Evolutionary conservation across 2,797 vertebrate species (phyloP).

Genomic region (Cebuella pygmaea): DNA sequence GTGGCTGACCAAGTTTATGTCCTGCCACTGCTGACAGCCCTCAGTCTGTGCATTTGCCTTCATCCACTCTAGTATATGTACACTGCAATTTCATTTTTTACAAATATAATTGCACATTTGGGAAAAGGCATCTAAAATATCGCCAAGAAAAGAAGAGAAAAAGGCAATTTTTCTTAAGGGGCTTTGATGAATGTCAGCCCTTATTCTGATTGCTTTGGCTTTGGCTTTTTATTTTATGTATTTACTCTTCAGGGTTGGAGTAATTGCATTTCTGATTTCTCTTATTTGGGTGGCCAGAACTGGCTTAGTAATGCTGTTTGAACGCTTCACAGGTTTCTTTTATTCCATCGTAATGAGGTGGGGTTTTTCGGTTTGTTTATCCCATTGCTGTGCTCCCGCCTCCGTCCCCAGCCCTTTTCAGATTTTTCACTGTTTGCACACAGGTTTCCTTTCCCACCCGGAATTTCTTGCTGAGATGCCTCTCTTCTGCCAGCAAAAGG

Average conservation of each 20-base stretch:
- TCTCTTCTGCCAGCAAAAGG: neutral
- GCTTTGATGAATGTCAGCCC: neutral
- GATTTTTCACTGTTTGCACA: neutral
- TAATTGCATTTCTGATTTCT: slow-evolving; percentile 15
- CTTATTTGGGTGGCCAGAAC: neutral
- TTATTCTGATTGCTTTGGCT: neutral
- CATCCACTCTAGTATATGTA: neutral
- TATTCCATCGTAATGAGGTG: neutral
- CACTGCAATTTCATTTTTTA: neutral
- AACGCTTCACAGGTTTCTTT: slow-evolving; percentile 16
- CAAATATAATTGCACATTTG: neutral
- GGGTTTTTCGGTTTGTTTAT: neutral
- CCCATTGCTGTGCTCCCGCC: neutral
- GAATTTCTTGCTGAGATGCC: neutral
- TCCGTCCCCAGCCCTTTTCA: neutral
- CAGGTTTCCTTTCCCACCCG: neutral
- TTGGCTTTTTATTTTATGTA: slow-evolving; percentile 17
- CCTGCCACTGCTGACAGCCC: neutral
- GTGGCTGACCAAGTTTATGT: neutral
- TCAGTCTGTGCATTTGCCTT: neutral
- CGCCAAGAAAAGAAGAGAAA: neutral
- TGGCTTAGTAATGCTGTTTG: neutral
- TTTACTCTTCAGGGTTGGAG: slow-evolving; percentile 10
- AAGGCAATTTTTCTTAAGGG: neutral
- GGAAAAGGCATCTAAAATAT: neutral